Evolutionary conservation across 1,140 invertebrate species (phyloP), one percentile per base, ranked within the genome.

Genomic region (Drosophila ironensis): DNA sequence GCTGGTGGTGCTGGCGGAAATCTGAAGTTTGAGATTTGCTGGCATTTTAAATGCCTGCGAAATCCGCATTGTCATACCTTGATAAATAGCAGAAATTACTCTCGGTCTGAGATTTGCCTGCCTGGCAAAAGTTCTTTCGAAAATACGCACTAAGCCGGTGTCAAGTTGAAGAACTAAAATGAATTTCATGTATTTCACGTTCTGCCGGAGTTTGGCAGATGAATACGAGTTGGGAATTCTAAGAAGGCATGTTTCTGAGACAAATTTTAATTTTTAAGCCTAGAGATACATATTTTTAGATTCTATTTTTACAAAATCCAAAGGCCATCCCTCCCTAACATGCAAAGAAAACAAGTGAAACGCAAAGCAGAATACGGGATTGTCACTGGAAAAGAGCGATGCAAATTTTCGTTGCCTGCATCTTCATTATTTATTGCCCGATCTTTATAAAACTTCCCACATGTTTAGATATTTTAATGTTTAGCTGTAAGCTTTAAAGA

Each of bases 61-160:
- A 81, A 77, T 81, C 68, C 61, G 78, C 78, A 69, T 72, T 81
- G 77, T 81, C 77, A 81, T 82, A 81, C 67, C 72, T 84, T 82
- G 78, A 82, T 81, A 81, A 81, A 81, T 81, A 81, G 78, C 77
- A 59, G 45, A 84, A 81, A 84, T 84, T 72, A 72, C 77, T 77
- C 37, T 40, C 42, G 50, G n/a, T n/a, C 46, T 70, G 40, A 75
- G 66, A 57, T 38, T 57, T n/a, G n/a, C 37, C 8, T 28, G 33
- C 11, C 8, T 28, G 56, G 59, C 35, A 12, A 54, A 48, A 61
- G 41, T 61, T 63, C n/a, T 16, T n/a, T 16, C 3, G 24, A 16
- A 16, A 37, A 47, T 28, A 46, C 30, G 17, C 12, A 35, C 53
- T 60, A 47, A 63, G 41, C 24, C 56, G 20, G 59, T 38, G 33